These are phyloP conservation scores for Tillus elongatus DNA, from an alignment of 2,888 invertebrate species.

Conservation along the genomic window DNA sequence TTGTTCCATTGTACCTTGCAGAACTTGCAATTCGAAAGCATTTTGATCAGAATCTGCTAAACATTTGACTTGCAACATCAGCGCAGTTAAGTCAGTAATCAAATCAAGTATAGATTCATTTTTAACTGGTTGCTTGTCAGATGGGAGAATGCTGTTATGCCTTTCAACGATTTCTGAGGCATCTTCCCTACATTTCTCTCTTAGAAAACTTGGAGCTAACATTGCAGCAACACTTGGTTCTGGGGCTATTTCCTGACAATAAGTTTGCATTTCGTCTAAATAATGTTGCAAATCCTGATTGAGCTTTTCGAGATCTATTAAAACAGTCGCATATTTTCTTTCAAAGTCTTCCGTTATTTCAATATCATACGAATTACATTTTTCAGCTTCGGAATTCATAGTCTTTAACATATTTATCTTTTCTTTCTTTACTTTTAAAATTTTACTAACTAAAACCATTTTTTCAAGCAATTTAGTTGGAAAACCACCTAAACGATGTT, in stretches of 20 bases:
- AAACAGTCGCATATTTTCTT: constrained; percentile 75
- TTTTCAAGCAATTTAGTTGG: constrained; percentile 77
- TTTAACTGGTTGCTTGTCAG: constrained; percentile 44
- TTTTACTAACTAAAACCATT: constrained; percentile 79
- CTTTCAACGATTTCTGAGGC: constrained; percentile 71
- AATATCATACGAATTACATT: constrained; percentile 70
- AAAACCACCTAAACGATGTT: constrained; percentile 65
- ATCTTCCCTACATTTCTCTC: constrained; percentile 80
- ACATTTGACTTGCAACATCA: constrained; percentile 81
- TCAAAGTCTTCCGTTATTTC: constrained; percentile 81
- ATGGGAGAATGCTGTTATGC: constrained; percentile 53
- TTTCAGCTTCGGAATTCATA: constrained; percentile 87
- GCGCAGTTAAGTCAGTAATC: constrained; percentile 78
- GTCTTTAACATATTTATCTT: constrained; percentile 73
- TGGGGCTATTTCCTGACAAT: constrained; percentile 78
- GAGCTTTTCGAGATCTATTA: constrained; percentile 84
- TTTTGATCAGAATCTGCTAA: constrained; percentile 72
- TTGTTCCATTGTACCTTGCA: constrained; percentile 86
- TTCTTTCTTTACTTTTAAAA: constrained; percentile 69
- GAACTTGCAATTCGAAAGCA: constrained; percentile 80
- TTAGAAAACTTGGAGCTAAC: constrained; percentile 78
- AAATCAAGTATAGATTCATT: constrained; percentile 62
- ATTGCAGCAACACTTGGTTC: constrained; percentile 80
- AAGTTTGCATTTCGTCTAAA: constrained; percentile 74
- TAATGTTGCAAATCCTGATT: constrained; percentile 81